Evolutionary conservation across 2,888 invertebrate genomes (phyloP), one percentile per base, ranked within the genome.

Genomic region (Watsonalla cultraria): DNA sequence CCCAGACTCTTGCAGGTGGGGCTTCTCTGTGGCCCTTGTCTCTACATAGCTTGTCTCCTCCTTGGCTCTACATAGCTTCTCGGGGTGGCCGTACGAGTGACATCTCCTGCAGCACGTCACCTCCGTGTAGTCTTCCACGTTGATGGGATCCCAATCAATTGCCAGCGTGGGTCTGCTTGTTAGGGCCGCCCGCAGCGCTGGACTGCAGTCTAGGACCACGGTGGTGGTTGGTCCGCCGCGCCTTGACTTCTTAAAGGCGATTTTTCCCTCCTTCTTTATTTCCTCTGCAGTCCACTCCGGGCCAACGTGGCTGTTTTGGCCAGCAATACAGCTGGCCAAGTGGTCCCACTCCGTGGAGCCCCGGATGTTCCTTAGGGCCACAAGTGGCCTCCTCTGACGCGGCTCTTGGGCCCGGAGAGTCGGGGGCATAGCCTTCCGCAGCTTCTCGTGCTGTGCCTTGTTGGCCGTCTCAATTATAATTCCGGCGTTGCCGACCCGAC

Each of bases 1-100:
- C 57, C 42, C 7, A 72, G 62, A 0, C 55, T 46, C 4, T 49
- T 52, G 53, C 74, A 72, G 0, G 73, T 75, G 0, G 74, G 70
- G 47, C n/a, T n/a, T n/a, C n/a, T n/a, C n/a, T n/a, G n/a, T n/a
- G n/a, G n/a, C n/a, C n/a, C n/a, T n/a, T 6, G 35, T 35, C 35
- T 7, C 35, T 7, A 7, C 73, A 73, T 0, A 63, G 15, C 74
- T 73, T 0, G 51, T 55, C 0, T 9, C 24, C 0, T 45, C 46
- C 2, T 42, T 39, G 0, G 65, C 54, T 2, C 61, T 8, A 46
- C 72, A 74, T 33, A 58, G 61, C 4, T 66, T 66, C 2, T 67
- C 72, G 0, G 35, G 35, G 1, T 35, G 35, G 6, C 35, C 35
- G 35, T 35, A 35, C 1, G 6, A 7, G 6, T 35, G 35, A 7